A percentile compares a stretch with the other conserved stretches of the same genome.
phyloP scores from a whole-genome alignment of 2,888 invertebrate species.

The Zeuzera pyrina region DNA sequence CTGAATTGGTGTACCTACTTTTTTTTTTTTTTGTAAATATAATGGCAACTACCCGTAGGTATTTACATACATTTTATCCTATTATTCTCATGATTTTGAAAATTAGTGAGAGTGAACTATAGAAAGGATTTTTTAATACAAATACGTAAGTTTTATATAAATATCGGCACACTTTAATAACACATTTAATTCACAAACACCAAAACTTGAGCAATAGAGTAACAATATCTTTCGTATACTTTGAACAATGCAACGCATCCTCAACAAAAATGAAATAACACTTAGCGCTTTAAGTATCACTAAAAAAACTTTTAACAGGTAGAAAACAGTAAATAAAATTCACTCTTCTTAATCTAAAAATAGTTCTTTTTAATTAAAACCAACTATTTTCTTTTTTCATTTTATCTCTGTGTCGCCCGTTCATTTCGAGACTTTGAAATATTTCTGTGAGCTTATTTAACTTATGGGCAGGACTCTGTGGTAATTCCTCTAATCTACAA shows the following conservation, averaged over 20 bases:
- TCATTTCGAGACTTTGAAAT: conserved; percentile 56
- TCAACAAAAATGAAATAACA: conserved; percentile 32
- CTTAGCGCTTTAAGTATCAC: conserved; percentile 28
- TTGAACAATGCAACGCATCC: conserved; percentile 7
- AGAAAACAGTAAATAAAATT: conserved; percentile 23
- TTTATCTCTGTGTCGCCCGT: conserved; percentile 46
- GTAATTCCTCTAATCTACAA: conserved; percentile 40
- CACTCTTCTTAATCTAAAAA: conserved; percentile 24
- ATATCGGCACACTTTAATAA: conserved; percentile 59
- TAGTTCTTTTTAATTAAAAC: conserved; percentile 52
- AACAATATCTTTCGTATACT: conserved; percentile 34
- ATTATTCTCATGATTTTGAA: no score
- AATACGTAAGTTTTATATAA: no score
- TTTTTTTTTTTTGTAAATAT: no score
- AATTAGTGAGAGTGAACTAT: no score
- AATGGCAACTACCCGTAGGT: no score
- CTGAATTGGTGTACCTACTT: no score
- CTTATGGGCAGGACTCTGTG: conserved; percentile 44
- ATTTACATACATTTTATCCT: no score
- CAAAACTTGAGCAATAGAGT: conserved; percentile 57
- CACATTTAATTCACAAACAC: conserved; percentile 33
- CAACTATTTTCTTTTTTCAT: conserved; percentile 66
- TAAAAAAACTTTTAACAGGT: conserved; percentile 27
- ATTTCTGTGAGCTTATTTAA: conserved; percentile 56
- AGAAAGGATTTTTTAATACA: no score